phyloP scores from a whole-genome alignment of 2,888 invertebrate genomes.

The Volucella inanis region DNA sequence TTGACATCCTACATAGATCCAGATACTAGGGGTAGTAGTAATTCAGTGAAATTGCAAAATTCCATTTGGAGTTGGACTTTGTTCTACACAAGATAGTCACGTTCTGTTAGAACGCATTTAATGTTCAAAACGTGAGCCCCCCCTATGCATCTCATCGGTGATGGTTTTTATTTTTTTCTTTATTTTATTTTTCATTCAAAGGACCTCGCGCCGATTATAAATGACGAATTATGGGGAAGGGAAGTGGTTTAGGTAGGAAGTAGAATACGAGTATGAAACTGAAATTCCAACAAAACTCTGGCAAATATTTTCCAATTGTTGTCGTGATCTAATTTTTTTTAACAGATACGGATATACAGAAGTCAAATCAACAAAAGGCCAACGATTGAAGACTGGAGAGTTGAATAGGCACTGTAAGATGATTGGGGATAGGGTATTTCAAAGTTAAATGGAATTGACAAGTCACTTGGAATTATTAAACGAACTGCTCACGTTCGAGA shows the following conservation, averaged over 20 bases:
- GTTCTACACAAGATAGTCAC: constrained; percentile 76
- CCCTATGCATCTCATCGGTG: constrained; percentile 51
- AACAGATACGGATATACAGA: constrained; percentile 38
- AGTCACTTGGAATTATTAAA: constrained; percentile 47
- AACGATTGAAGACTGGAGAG: constrained; percentile 10
- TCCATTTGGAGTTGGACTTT: constrained; percentile 70
- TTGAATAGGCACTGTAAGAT: constrained; percentile 8
- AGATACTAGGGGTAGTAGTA: not conserved
- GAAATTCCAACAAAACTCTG: constrained; percentile 58
- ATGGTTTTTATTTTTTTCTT: not conserved
- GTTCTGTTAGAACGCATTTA: constrained; percentile 77
- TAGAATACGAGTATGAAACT: constrained; percentile 5
- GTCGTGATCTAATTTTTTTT: constrained; percentile 71
- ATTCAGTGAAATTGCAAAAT: constrained; percentile 71
- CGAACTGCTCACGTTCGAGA: constrained; percentile 59
- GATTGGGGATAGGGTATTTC: not conserved
- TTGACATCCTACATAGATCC: not conserved
- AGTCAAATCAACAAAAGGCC: constrained; percentile 19
- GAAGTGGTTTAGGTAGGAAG: not conserved
- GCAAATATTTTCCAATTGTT: constrained; percentile 67
- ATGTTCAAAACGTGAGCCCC: constrained; percentile 76
- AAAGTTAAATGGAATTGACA: constrained; percentile 9
- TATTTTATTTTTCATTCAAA: constrained; percentile 23
- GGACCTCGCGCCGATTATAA: constrained; percentile 60
- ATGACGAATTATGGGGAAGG: constrained; percentile 62